Evolutionary conservation across 2,113 vertebrate species (phyloP).

Genomic region (Scopus umbretta): DNA sequence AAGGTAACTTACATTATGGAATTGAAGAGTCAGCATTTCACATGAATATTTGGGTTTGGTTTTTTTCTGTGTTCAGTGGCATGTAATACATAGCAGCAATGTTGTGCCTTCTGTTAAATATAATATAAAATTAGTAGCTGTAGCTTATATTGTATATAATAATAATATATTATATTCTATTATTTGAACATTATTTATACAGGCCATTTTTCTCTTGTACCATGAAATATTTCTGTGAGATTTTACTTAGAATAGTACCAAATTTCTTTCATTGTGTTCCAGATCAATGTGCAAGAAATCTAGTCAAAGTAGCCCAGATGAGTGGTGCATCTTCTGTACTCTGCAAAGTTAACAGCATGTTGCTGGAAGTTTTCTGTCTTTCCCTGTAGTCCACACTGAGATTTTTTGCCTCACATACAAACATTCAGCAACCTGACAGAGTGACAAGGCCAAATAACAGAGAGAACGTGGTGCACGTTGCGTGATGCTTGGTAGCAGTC

Average conservation of each 20-base stretch:
- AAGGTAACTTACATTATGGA: background rate
- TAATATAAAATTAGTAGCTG: background rate
- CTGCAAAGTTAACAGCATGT: background rate
- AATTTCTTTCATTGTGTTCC: background rate
- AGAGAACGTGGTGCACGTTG: rapidly evolving
- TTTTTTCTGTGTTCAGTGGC: background rate
- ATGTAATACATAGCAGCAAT: background rate
- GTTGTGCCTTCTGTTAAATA: background rate
- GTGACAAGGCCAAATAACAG: no score
- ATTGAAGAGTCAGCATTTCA: background rate
- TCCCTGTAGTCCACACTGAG: background rate
- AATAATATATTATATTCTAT: no score
- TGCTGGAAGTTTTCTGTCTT: background rate
- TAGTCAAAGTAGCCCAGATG: background rate
- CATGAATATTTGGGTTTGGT: background rate
- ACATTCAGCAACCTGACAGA: background rate
- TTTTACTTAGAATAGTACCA: background rate
- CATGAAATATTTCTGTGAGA: background rate
- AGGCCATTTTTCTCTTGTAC: background rate
- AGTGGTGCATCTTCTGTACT: background rate
- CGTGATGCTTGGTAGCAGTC: background rate
- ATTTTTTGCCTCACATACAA: rapidly evolving
- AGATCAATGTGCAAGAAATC: background rate
- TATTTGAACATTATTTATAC: background rate
- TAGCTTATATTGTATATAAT: background rate